Conservation (phyloP, 2,113 vertebrate species). For the Saccopteryx leptura region DNA sequence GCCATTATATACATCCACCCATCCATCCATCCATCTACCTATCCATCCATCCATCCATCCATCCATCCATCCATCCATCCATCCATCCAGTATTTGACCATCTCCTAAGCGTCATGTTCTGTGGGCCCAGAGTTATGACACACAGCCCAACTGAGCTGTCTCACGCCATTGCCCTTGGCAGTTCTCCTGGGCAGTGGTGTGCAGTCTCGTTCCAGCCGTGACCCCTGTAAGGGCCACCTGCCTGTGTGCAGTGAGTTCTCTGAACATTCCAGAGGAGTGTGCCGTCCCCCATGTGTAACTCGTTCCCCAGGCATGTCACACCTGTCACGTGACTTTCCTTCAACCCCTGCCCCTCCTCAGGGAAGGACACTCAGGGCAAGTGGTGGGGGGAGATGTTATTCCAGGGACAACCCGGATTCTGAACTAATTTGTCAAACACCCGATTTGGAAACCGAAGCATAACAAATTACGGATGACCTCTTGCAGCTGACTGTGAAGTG, state of each 20-base stretch:
- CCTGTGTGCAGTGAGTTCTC: neutral
- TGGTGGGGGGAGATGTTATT: neutral
- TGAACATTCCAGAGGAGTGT: neutral
- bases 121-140: accelerated
- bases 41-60: neutral
- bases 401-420: neutral
- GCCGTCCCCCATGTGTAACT: neutral
- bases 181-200: neutral
- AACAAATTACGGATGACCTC: neutral
- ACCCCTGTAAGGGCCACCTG: accelerated
- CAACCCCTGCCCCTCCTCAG: no score
- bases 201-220: neutral
- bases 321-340: neutral
- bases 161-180: neutral
- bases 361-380: neutral
- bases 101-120: neutral
- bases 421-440: neutral
- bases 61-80: neutral
- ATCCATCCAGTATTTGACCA: neutral
- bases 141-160: no score
- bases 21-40: neutral
- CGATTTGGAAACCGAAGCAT: neutral
- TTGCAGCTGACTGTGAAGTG: neutral
- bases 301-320: accelerated
- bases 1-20: neutral